These are phyloP conservation scores for Aleiodes sp. DNA, from an alignment of 1,140 invertebrate genomes.

Conservation along the genomic window DNA sequence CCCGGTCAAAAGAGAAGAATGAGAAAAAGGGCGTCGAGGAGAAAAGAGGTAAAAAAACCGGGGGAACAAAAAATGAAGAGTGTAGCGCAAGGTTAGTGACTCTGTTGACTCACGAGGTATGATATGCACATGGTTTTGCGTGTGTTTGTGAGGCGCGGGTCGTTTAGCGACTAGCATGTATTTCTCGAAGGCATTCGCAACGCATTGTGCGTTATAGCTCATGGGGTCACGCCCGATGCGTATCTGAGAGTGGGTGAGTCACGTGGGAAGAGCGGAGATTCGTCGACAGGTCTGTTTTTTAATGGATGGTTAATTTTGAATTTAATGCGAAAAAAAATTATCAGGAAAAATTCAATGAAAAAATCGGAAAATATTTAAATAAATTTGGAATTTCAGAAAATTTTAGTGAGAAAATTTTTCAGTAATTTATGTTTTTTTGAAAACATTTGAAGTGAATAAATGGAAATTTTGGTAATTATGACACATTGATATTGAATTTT, in stretches of 20 bases:
- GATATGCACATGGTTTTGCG: slow-evolving; percentile 32
- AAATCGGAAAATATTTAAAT: slow-evolving; percentile 2
- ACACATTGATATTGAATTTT: too few relatives aligned
- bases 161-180: slow-evolving; percentile 22
- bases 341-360: background rate
- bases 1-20: background rate
- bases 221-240: slow-evolving; percentile 47
- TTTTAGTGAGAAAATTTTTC: too few relatives aligned
- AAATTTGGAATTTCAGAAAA: too few relatives aligned
- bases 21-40: slow-evolving; percentile 33
- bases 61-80: slow-evolving; percentile 11
- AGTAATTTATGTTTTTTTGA: too few relatives aligned
- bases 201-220: slow-evolving; percentile 45
- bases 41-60: slow-evolving; percentile 26
- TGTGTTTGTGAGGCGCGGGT: slow-evolving; percentile 33
- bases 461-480: too few relatives aligned
- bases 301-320: background rate
- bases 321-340: background rate
- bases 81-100: slow-evolving; percentile 52
- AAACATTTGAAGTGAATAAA: too few relatives aligned
- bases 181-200: slow-evolving; percentile 30
- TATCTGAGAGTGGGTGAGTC: slow-evolving; percentile 51
- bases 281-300: slow-evolving; percentile 43
- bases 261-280: slow-evolving; percentile 54
- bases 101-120: slow-evolving; percentile 53